Evolutionary conservation across 2,888 invertebrate species (phyloP), one percentile per base, ranked within the genome.

Genomic region (Ecdyonurus torrentis): DNA sequence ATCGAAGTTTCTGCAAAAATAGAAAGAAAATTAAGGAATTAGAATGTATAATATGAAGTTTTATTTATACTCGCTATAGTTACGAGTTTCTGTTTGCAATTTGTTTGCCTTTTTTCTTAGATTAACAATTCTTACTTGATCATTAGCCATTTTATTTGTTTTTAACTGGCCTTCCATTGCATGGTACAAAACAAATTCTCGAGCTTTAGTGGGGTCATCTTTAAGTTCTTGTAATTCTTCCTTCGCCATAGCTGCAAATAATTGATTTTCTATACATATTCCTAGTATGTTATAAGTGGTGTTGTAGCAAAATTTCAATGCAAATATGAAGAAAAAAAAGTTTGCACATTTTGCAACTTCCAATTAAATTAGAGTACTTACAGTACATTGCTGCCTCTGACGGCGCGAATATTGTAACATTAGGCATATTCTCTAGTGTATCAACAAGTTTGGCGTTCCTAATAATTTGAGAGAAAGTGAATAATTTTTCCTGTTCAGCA

Each of bases 321-420:
- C n/a, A n/a, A n/a, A n/a, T n/a, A n/a, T n/a, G n/a, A n/a, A n/a
- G n/a, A n/a, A n/a, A n/a, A n/a, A n/a, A n/a, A n/a, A n/a, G n/a
- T n/a, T n/a, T n/a, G n/a, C 22, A 1, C 25, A n/a, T 52, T 59
- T 61, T 55, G 1, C 18, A 2, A 24, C 19, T 20, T 10, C 58
- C 23, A 2, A n/a, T n/a, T n/a, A n/a, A n/a, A n/a, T n/a, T n/a
- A n/a, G n/a, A 59, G 10, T 15, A 68, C 71, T 70, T 67, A 75
- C 74, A 68, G 66, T 72, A 70, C 65, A 78, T 75, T 2, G 79
- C 79, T 18, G 72, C 72, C 66, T 78, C 77, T 23, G 75, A 75
- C 1, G 78, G 79, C 1, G 75, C 76, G 65, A 79, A 79, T 58
- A 79, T 63, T 1, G 79, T 78, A 65, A 74, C 74, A 37, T 74